phyloP scores from a whole-genome alignment of 2,888 invertebrate genomes.

The Chrysodeixis includens region DNA sequence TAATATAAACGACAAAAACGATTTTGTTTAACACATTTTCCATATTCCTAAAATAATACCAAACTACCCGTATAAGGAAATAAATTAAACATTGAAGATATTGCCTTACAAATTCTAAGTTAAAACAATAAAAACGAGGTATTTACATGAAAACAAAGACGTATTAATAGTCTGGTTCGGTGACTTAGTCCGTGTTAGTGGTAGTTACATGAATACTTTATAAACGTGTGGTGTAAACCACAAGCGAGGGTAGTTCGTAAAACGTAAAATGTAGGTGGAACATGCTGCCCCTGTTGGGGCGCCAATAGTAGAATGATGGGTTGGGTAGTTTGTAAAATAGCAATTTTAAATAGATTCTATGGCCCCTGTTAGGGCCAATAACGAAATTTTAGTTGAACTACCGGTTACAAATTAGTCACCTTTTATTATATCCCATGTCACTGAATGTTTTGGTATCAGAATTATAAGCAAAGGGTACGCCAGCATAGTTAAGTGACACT shows the following conservation, averaged over 20 bases:
- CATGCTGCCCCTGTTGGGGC: neutral
- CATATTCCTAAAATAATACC: neutral
- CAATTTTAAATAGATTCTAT: too few species aligned
- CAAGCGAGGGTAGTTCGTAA: slow-evolving; percentile 6
- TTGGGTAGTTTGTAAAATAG: neutral
- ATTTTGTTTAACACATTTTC: neutral
- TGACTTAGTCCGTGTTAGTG: slow-evolving; percentile 65
- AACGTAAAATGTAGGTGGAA: neutral
- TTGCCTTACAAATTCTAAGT: slow-evolving; percentile 6
- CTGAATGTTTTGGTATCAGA: too few species aligned
- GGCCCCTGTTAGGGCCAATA: too few species aligned
- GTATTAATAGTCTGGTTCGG: slow-evolving; percentile 70
- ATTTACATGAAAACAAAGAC: slow-evolving; percentile 58
- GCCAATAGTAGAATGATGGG: neutral
- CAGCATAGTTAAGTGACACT: too few species aligned
- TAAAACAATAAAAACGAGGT: slow-evolving; percentile 37
- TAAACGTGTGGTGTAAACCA: slow-evolving; percentile 28
- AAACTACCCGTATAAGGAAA: neutral
- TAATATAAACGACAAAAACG: too few species aligned
- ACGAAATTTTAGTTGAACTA: too few species aligned
- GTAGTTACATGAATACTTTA: slow-evolving; percentile 76
- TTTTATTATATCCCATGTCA: too few species aligned
- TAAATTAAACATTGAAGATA: slow-evolving; percentile 30
- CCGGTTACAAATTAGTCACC: too few species aligned
- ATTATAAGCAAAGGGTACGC: too few species aligned